Evolutionary conservation across 2,797 vertebrate genomes (phyloP).

Genomic region (Galagoides demidoff): DNA sequence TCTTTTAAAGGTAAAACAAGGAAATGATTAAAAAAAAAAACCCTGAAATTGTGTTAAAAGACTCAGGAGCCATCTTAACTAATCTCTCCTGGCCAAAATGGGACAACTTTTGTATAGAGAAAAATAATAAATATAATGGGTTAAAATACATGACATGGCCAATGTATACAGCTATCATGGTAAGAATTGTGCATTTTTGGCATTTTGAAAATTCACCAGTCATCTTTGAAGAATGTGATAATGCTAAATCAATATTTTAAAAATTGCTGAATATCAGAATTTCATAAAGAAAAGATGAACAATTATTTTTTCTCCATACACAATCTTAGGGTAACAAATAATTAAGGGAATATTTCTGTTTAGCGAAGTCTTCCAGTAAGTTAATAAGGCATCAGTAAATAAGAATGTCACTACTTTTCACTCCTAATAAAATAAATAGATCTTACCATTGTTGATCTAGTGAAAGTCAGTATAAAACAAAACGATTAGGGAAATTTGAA

Average conservation of each 20-base stretch:
- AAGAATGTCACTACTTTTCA: not conserved
- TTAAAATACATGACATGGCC: not conserved
- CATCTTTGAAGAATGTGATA: not conserved
- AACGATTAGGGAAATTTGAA: not conserved
- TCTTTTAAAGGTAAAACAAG: not conserved
- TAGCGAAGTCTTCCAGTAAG: not conserved
- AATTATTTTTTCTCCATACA: not conserved
- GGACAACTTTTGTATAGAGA: not conserved
- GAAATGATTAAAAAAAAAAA: not conserved
- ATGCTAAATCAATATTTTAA: not conserved
- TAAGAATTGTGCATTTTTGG: not conserved
- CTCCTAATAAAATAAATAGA: not conserved
- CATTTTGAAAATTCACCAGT: not conserved
- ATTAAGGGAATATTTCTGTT: not conserved
- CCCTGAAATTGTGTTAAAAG: not conserved
- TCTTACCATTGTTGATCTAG: not conserved
- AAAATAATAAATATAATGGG: not conserved
- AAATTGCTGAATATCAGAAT: not conserved
- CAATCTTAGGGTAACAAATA: not conserved
- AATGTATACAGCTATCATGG: no score
- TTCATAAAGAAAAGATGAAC: not conserved
- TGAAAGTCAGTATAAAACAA: not conserved
- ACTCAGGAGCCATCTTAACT: not conserved
- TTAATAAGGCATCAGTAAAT: not conserved
- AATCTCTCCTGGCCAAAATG: not conserved